Evolutionary conservation across 2,113 vertebrate species (phyloP), one percentile per base, ranked within the genome.

Genomic region (Leptobrachium leishanense): DNA sequence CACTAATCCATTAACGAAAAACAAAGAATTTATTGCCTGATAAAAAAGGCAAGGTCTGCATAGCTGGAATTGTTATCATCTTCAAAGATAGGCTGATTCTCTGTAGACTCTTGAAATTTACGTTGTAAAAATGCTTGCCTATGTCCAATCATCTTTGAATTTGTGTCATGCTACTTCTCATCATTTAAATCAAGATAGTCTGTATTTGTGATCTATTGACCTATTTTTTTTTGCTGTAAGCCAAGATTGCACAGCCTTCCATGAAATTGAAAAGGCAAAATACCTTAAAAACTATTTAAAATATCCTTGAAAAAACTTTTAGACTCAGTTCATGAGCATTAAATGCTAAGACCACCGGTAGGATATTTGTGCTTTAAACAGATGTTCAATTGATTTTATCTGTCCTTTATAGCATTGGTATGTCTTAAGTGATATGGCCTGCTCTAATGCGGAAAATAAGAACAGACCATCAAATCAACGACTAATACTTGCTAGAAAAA

Each of bases 351-450:
- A n/a, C 53, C 54, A 20, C 75, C 68, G 65, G 43, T 20, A 39
- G 42, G 46, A 76, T 76, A 43, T 43, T 68, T 5, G 65, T 68
- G 12, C 3, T 76, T 59, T 68, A 77, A 46, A 78, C 76, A 78
- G 68, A 78, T 71, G 68, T 71, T 78, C 76, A 71, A 78, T 72
- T 71, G 50, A 55, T 76, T 68, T 68, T 68, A 76, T 76, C 75
- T 68, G 39, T 6, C 64, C 43, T 41, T 78, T 72, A 70, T 57
- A 78, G 41, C 40, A n/a, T 41, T 53, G 55, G 10, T 39, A 70
- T 39, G 39, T n/a, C 71, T 50, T 72, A 64, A 78, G 46, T 67
- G 74, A 76, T 68, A 68, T 50, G 46, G 46, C 10, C 64, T 76
- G 65, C 68, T 65, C 53, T 76, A 76, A 76, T 68, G 68, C 68